Percentiles rank a stretch among this genome's conserved stretches.
phyloP scores from a whole-genome alignment of 2,113 vertebrate species.

The Grammomys dolichurus region DNA sequence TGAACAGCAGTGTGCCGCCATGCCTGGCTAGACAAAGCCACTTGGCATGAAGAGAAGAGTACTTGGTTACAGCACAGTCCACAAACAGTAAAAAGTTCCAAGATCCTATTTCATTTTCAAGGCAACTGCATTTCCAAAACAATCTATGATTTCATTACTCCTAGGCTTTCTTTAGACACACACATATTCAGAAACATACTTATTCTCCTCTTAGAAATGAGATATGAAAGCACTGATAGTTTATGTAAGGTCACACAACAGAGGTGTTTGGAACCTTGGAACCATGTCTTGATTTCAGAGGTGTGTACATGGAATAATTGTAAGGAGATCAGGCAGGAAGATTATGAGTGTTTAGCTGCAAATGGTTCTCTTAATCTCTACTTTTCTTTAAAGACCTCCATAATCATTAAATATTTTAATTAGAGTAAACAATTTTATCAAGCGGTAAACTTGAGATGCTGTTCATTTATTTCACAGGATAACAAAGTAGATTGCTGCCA shows the following conservation, averaged over 20 bases:
- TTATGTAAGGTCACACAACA: not conserved
- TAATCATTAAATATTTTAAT: conserved; percentile 56
- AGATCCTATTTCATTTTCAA: not conserved
- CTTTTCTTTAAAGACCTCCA: not conserved
- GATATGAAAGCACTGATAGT: not conserved
- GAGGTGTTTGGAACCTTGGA: not conserved
- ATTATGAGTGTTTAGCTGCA: not conserved
- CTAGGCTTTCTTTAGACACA: not conserved
- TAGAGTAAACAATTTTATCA: conserved; percentile 5
- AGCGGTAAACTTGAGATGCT: not conserved
- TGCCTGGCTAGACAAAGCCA: not conserved
- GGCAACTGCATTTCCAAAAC: not conserved
- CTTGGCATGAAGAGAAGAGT: not conserved
- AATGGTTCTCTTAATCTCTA: conserved; percentile 16
- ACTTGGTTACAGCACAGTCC: not conserved
- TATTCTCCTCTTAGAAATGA: not conserved
- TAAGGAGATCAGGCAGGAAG: not conserved
- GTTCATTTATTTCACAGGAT: conserved; percentile 65
- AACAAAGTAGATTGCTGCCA: not conserved
- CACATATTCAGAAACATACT: not conserved
- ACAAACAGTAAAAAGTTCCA: not conserved
- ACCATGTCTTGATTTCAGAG: not conserved
- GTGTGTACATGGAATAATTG: not conserved
- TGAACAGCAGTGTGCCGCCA: not conserved
- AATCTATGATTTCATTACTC: not conserved